A percentile compares a stretch with the other conserved stretches of the same genome.
Evolutionary conservation across 1,140 invertebrate species (phyloP).

Genomic region (Sinella curviseta): DNA sequence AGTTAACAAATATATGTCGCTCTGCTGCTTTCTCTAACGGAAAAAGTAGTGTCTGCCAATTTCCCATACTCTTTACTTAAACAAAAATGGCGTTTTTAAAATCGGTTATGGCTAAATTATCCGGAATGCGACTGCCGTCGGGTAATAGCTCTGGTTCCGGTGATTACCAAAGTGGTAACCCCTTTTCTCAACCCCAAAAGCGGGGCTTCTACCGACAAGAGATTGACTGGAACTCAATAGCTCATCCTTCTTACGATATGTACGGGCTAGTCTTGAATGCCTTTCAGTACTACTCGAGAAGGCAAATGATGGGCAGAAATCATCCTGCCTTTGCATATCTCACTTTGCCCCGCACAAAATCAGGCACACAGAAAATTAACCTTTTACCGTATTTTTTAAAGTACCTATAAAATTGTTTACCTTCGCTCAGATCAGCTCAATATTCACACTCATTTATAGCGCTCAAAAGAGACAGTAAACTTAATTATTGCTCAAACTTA

Average conservation of each 20-base stretch:
- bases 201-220: no score
- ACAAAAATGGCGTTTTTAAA: conserved; percentile 3
- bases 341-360: not conserved
- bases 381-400: not conserved
- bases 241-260: not conserved
- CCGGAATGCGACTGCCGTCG: not conserved
- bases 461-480: no score
- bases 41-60: no score
- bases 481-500: no score
- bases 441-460: no score
- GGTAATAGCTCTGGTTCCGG: not conserved
- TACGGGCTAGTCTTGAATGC: not conserved
- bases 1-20: not conserved
- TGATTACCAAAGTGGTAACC: not conserved
- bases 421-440: no score
- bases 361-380: not conserved
- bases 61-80: not conserved
- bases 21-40: no score
- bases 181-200: no score
- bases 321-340: conserved; percentile 1
- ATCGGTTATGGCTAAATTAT: not conserved
- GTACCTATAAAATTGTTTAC: not conserved
- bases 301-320: not conserved
- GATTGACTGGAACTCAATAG: not conserved
- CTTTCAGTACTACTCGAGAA: not conserved